Base-by-base conservation (phyloP, 2,113 vertebrate species). In the Blennius ocellaris region DNA sequence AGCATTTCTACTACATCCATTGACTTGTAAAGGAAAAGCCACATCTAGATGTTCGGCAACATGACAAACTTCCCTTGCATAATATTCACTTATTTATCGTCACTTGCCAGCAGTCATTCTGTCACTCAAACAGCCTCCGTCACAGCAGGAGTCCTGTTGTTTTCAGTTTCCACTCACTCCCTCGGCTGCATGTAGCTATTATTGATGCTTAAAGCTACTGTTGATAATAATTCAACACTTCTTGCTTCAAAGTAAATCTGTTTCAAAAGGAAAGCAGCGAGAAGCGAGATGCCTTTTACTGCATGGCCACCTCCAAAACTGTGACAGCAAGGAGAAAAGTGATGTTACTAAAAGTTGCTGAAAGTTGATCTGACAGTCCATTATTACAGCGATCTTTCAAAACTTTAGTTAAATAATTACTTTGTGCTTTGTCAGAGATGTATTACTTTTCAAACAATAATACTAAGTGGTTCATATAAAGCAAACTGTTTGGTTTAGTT, bases 61-160 rank as follows among this genome's bases (percentile, higher is more conserved):
- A 12, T 37, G 47, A 67, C 41, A 64, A 55, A 47, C 49, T 60
- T 72, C 52, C 12, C 30, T n/a, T 60, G 39, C 53, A 69, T 73
- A 54, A 58, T 55, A 69, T 40, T 73, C 43, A 53, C 11, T 45
- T 51, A 59, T 61, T 76, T 38, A 73, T 59, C 54, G 17, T 11
- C 17, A 30, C 74, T 50, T 69, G 30, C 36, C 8, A 48, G 41
- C 15, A 58, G 60, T 65, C 68, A 71, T 71, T 66, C 17, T 76
- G 71, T 78, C 81, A 76, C 56, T 76, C 50, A 69, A 16, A 69
- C 16, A 45, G 58, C 65, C 47, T 30, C 30, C 9, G 37, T 66
- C 61, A 73, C 56, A 76, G 71, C 56, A 11, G 68, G 55, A 65
- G 64, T 4, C n/a, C 39, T 14, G 17, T 60, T 78, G 65, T 77